Evolutionary conservation across 2,888 invertebrate species (phyloP).

Genomic region (Synergus japonicus): DNA sequence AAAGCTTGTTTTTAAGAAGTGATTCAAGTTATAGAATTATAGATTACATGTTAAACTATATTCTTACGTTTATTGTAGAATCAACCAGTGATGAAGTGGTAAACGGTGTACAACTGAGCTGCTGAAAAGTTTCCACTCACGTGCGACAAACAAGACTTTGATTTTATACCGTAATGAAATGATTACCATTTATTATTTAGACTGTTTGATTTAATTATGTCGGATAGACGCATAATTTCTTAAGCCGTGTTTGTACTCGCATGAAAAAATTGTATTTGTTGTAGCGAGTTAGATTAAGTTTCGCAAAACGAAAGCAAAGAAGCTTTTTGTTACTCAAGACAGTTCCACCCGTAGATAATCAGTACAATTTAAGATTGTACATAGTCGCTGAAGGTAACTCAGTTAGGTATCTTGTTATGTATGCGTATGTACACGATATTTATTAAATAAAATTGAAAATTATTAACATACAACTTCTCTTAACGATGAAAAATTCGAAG

Average conservation of each 20-base stretch:
- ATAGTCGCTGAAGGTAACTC: constrained; percentile 43
- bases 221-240: background rate
- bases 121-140: background rate
- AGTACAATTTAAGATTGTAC: constrained; percentile 50
- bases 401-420: constrained; percentile 49
- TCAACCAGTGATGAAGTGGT: background rate
- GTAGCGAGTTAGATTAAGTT: background rate
- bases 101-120: background rate
- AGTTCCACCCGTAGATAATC: constrained; percentile 10
- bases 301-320: background rate
- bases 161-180: background rate
- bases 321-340: background rate
- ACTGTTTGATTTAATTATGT: background rate
- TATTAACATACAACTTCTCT: constrained; percentile 47
- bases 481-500: constrained; percentile 44
- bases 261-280: background rate
- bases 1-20: background rate
- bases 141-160: background rate
- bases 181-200: background rate
- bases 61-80: background rate
- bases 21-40: background rate
- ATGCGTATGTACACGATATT: constrained; percentile 54
- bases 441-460: constrained; percentile 53
- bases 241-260: background rate
- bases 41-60: background rate